phyloP scores from a whole-genome alignment of 2,888 invertebrate species.

The Heliconius charithonia region DNA sequence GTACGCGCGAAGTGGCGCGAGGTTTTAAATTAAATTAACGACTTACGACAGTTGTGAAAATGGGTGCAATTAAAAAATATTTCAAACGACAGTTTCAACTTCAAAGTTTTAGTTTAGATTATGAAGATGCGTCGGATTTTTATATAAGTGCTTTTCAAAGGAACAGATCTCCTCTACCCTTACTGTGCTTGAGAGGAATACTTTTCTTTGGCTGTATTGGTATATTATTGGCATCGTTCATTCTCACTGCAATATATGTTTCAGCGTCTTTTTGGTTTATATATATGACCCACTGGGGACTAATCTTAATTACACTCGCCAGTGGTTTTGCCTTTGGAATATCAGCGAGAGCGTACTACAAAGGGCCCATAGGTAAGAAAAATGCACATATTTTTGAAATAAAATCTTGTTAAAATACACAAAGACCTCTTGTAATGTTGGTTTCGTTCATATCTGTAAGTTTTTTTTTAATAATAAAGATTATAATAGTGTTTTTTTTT shows the following conservation, averaged over 20 bases:
- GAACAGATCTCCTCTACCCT: constrained; percentile 60
- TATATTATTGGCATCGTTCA: constrained; percentile 60
- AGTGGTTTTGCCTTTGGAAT: constrained; percentile 61
- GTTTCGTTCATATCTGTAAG: neutral
- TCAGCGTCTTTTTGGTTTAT: constrained; percentile 62
- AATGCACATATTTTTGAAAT: neutral
- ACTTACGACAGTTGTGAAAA: constrained; percentile 50
- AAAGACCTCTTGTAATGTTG: neutral
- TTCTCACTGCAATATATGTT: constrained; percentile 50
- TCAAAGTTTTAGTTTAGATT: constrained; percentile 59
- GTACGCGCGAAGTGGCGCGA: constrained; percentile 11
- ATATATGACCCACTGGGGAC: constrained; percentile 75
- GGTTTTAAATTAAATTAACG: neutral
- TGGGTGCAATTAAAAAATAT: constrained; percentile 64
- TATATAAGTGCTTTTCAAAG: constrained; percentile 64
- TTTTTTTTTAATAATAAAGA: neutral
- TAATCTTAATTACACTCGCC: constrained; percentile 62
- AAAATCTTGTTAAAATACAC: neutral
- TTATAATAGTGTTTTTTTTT: neutral
- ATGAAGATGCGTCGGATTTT: constrained; percentile 64
- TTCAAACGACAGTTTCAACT: constrained; percentile 61
- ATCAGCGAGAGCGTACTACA: constrained; percentile 57
- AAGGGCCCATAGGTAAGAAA: constrained; percentile 67
- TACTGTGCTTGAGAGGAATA: constrained; percentile 60
- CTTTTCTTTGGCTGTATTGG: constrained; percentile 63